Percentiles rank a stretch among this genome's conserved stretches.
These are phyloP conservation scores for Strix aluco DNA, from an alignment of 2,113 vertebrate species.

Conservation along the genomic window DNA sequence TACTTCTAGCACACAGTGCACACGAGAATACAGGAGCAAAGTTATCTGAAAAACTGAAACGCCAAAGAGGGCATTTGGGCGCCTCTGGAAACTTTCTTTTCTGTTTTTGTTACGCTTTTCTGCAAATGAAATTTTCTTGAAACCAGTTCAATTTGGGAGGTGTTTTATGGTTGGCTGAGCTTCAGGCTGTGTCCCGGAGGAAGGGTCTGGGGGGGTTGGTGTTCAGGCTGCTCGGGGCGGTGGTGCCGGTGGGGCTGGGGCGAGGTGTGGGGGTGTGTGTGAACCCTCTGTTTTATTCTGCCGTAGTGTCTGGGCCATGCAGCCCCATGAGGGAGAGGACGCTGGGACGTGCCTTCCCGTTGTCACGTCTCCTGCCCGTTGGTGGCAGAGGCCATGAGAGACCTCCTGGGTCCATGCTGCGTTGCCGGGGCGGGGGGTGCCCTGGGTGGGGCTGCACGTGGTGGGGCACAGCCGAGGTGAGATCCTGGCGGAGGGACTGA, in stretches of 20 bases:
- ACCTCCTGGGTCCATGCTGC: fast-evolving
- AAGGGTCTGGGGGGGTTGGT: too few species aligned
- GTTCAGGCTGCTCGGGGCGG: background rate
- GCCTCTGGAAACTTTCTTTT: background rate
- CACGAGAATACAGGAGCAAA: background rate
- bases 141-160: background rate
- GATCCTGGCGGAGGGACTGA: fast-evolving
- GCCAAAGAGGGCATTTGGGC: background rate
- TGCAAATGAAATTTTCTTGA: background rate
- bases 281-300: too few species aligned
- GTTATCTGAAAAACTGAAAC: background rate
- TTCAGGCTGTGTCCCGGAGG: background rate
- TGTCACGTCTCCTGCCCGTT: background rate
- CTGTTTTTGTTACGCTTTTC: background rate
- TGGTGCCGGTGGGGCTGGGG: fast-evolving
- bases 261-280: background rate
- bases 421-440: background rate
- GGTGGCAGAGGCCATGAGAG: background rate
- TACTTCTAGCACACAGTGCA: background rate
- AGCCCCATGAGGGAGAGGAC: fast-evolving
- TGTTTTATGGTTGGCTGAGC: background rate
- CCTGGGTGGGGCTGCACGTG: fast-evolving
- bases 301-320: fast-evolving
- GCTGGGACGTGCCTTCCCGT: fast-evolving
- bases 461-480: fast-evolving